A percentile compares a stretch with the other conserved stretches of the same genome.
Conservation (phyloP, 1,140 invertebrate genomes). For the Andricus grossulariae region DNA sequence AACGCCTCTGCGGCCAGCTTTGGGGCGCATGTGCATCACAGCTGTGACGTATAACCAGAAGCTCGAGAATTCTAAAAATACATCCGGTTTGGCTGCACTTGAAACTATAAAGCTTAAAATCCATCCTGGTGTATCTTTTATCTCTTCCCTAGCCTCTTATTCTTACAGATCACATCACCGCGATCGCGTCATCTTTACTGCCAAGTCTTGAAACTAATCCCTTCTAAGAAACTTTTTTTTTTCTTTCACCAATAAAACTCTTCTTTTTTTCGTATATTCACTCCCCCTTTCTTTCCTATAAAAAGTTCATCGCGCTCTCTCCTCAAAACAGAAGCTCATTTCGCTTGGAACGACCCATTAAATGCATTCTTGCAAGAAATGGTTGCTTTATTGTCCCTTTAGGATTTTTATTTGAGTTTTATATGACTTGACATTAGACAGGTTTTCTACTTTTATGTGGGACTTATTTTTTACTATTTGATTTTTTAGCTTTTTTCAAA, state of each 20-base stretch:
- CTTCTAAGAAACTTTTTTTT: not conserved
- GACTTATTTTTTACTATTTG: not conserved
- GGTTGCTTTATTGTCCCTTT: constrained; percentile 13
- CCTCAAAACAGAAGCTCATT: constrained; percentile 15
- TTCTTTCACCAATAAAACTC: not conserved
- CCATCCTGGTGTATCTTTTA: constrained; percentile 18
- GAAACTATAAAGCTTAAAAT: constrained; percentile 49
- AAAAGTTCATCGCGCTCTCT: not conserved
- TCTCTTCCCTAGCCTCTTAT: not conserved
- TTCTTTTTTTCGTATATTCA: not conserved
- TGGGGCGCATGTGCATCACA: constrained; percentile 62
- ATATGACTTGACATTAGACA: not conserved
- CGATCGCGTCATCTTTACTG: not conserved
- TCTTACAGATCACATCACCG: no score
- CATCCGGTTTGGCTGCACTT: constrained; percentile 57
- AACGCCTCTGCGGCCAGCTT: not conserved
- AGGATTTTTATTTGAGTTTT: constrained; percentile 15
- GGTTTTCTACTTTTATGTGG: not conserved
- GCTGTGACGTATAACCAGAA: constrained; percentile 56
- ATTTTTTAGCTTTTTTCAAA: not conserved
- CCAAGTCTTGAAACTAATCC: not conserved
- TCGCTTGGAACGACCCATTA: not conserved
- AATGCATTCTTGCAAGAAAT: constrained; percentile 18
- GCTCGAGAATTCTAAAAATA: constrained; percentile 63
- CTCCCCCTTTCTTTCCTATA: not conserved